Conservation (phyloP, 2,888 invertebrate species). For the Xestia ashworthii region DNA sequence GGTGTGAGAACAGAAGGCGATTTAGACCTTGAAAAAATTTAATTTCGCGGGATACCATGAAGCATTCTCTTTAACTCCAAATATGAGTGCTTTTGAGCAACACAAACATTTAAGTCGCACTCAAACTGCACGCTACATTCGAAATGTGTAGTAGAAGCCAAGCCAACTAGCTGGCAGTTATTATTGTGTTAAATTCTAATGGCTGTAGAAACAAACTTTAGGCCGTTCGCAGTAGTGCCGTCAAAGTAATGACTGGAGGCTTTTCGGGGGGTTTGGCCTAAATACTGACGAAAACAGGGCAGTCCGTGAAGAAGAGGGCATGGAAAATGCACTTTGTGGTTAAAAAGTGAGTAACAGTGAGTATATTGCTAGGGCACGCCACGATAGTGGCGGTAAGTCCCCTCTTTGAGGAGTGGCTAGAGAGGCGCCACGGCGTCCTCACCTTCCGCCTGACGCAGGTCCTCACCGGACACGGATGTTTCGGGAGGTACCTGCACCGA, state of each 20-base stretch:
- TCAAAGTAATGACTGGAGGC: slow-evolving; percentile 36
- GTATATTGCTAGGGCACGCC: too few species aligned
- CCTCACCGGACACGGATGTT: too few species aligned
- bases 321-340: neutral
- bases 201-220: slow-evolving; percentile 33
- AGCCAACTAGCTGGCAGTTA: slow-evolving; percentile 37
- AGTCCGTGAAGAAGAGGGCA: neutral
- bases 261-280: slow-evolving; percentile 18
- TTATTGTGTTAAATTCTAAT: slow-evolving; percentile 56
- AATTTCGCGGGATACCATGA: too few species aligned
- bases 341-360: too few species aligned
- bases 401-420: too few species aligned
- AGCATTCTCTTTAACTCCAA: neutral
- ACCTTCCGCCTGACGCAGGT: too few species aligned
- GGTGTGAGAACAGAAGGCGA: too few species aligned
- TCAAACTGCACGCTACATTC: slow-evolving; percentile 6
- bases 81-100: neutral
- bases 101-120: neutral
- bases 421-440: too few species aligned
- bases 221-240: slow-evolving; percentile 12
- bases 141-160: slow-evolving; percentile 28
- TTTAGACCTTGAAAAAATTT: too few species aligned
- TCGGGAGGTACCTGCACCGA: too few species aligned
- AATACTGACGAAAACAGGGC: slow-evolving; percentile 15
- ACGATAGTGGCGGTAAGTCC: too few species aligned